phyloP scores from a whole-genome alignment of 2,888 invertebrate genomes.

The Cylloceria caligata region DNA sequence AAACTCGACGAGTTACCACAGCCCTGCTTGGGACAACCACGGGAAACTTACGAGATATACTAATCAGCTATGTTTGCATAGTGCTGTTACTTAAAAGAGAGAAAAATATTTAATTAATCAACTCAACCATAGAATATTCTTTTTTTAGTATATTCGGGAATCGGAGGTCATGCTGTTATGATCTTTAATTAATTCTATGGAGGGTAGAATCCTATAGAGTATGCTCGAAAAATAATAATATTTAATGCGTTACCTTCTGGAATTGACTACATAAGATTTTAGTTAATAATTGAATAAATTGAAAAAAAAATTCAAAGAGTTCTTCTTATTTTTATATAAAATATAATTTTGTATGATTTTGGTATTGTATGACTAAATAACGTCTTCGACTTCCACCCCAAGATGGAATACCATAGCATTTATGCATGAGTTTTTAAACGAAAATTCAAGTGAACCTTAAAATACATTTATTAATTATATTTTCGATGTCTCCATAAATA shows the following conservation, averaged over 20 bases:
- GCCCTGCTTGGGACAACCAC: slow-evolving; percentile 1
- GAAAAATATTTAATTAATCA: background rate
- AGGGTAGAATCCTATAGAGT: too few relatives aligned
- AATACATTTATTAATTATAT: too few relatives aligned
- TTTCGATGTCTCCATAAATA: too few relatives aligned
- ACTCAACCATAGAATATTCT: background rate
- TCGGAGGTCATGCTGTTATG: background rate
- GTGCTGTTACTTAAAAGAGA: background rate
- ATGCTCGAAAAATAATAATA: too few relatives aligned
- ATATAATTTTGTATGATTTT: too few relatives aligned
- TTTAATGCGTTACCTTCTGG: background rate
- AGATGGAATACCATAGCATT: too few relatives aligned
- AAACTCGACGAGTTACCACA: slow-evolving; percentile 13
- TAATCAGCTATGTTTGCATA: background rate
- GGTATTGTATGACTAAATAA: too few relatives aligned
- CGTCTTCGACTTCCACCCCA: too few relatives aligned
- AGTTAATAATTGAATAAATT: background rate
- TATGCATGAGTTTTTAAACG: too few relatives aligned
- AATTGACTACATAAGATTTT: background rate
- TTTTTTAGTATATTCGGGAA: background rate
- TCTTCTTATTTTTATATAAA: too few relatives aligned
- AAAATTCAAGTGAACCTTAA: background rate
- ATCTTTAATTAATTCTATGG: background rate
- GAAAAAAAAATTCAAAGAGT: background rate
- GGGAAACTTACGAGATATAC: background rate